phyloP scores from a whole-genome alignment of 2,113 vertebrate species.

The Cyprinodon variegatus region DNA sequence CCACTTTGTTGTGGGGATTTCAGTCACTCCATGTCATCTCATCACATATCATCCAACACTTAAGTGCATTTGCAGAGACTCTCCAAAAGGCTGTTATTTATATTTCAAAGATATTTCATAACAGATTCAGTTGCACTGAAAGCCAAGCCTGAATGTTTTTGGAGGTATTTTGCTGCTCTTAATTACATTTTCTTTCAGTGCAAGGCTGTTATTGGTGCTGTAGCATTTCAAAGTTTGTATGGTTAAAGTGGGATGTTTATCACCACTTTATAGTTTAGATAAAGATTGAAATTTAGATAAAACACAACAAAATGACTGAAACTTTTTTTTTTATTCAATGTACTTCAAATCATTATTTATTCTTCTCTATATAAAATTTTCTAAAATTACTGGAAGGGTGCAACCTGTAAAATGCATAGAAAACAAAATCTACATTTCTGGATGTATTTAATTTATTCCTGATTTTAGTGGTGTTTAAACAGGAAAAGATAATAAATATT shows the following conservation, averaged over 20 bases:
- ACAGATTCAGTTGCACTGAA: conserved; percentile 47
- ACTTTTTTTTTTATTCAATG: too few relatives aligned
- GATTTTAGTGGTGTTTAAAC: not conserved
- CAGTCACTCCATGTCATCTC: conserved; percentile 34
- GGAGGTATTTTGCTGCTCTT: conserved; percentile 19
- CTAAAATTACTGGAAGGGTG: too few relatives aligned
- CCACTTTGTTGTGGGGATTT: conserved; percentile 26
- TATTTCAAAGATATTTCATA: conserved; percentile 65
- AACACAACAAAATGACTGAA: not conserved
- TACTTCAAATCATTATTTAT: too few relatives aligned
- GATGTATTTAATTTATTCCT: not conserved
- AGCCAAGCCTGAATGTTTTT: not conserved
- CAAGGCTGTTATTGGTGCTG: conserved; percentile 10
- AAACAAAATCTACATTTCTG: too few relatives aligned
- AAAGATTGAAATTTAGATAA: not conserved
- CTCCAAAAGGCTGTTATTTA: conserved; percentile 60
- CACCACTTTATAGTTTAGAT: not conserved
- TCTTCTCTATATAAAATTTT: too few relatives aligned
- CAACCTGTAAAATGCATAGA: too few relatives aligned
- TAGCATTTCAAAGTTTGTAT: not conserved
- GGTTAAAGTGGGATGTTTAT: not conserved
- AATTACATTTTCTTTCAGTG: conserved; percentile 32
- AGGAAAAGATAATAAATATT: not conserved
- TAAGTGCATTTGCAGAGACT: conserved; percentile 60
- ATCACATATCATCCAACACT: conserved; percentile 34